Evolutionary conservation across 2,113 vertebrate genomes (phyloP), one percentile per base, ranked within the genome.

Genomic region (Pedetes capensis): DNA sequence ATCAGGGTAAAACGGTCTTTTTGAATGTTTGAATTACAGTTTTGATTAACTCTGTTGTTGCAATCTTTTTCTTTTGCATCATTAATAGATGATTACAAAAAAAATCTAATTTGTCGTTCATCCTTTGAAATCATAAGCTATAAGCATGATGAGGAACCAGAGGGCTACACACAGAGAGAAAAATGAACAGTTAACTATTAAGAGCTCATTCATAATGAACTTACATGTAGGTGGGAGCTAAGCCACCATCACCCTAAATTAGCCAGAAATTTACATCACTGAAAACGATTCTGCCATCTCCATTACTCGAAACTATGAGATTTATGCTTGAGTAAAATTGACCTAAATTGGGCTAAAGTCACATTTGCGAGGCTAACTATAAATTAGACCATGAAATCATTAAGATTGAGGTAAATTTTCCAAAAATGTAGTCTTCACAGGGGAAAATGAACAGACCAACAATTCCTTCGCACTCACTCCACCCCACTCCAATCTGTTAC

Each of bases 341-440:
- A 98, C 97, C 96, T 95, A 96, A 96, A 97, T 96, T 95, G 81
- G 96, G 95, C 92, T 93, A 97, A 96, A 11, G 97, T 98, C 96
- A 94, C 82, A 94, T 98, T 95, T 97, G 84, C 90, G 90, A 96
- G 51, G 57, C 74, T 96, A 71, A 57, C 96, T 95, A 61, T 97
- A 97, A 98, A 98, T 97, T 95, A 96, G 92, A 80, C 96, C 47
- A 66, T 96, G 89, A 97, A 97, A 98, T 96, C 53, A 94, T 82
- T 81, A 96, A 94, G 92, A 97, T 61, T 32, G 86, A 84, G 96
- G 93, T 95, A 55, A 97, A 97, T 87, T 55, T 64, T 96, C 96
- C 93, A 86, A 95, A 91, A 97, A 87, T 80, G 95, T 96, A 69
- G 55, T 91, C 49, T 96, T 90, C n/a, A 34, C 39, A 39, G 91